Base-by-base conservation (phyloP, 2,888 invertebrate species). In the Drosophila paranaensis region DNA sequence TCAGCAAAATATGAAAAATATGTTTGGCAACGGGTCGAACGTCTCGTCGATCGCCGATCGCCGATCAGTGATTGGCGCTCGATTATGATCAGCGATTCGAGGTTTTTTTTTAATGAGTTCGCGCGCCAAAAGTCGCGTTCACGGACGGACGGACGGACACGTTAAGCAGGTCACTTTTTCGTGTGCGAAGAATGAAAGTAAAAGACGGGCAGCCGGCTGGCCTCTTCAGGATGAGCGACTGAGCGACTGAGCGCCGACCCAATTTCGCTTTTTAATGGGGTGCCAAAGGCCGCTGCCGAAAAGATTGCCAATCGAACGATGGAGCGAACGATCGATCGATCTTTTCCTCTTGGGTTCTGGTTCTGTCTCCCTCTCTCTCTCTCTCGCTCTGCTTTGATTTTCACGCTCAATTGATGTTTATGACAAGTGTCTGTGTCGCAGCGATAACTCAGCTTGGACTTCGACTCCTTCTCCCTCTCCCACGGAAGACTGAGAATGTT, bases 361-460 rank as follows among this genome's bases (percentile, higher is more conserved):
- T n/a, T 61, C 53, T 56, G 13, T 25, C 14, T 2, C 27, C 27
- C 30, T 1, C 30, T 10, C 48, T 30, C 30, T n/a, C n/a, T n/a
- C 30, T 30, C 16, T 10, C n/a, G 3, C 9, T 2, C 67, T 64
- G 61, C 40, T 51, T 67, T 42, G 45, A 68, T 81, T 81, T 81
- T 82, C 81, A 74, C 81, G 82, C 81, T 79, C 81, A 81, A 82
- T 81, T 90, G 86, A 88, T 87, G 90, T 79, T 86, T 90, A 90
- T 88, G 86, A 90, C 87, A 86, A 90, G 90, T 88, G 90, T 83
- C 88, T 86, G 86, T 90, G 87, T 88, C 88, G 82, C 77, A 57
- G 77, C 78, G 79, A 81, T 74, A 79, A 67, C 71, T 79, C 75
- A 69, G 60, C 70, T 64, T 46, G 74, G 57, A 79, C 65, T 75